Percentiles rank a stretch among this genome's conserved stretches.
phyloP scores from a whole-genome alignment of 2,113 vertebrate species.

The Globicephala melas region DNA sequence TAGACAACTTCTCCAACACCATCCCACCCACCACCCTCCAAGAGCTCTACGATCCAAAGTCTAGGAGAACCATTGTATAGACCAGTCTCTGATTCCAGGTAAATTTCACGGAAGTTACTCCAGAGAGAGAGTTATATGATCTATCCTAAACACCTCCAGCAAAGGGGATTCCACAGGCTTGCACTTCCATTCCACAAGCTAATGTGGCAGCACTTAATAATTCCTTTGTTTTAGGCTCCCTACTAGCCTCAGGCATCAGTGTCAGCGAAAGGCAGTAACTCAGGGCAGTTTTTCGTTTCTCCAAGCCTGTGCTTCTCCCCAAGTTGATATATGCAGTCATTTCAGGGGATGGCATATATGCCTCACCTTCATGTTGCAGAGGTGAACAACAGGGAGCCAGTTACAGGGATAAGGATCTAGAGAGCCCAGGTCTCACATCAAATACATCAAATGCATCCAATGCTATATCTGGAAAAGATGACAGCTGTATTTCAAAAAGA shows the following conservation, averaged over 20 bases:
- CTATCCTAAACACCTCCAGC: background rate
- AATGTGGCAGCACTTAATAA: background rate
- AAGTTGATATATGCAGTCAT: background rate
- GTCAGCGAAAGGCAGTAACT: slow-evolving; percentile 13
- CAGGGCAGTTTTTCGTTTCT: background rate
- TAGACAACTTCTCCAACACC: background rate
- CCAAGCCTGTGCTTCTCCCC: background rate
- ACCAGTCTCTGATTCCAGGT: background rate
- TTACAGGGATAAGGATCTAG: background rate
- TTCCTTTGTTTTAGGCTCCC: background rate
- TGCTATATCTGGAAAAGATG: background rate
- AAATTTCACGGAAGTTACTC: background rate
- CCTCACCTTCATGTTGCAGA: background rate
- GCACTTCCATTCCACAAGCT: background rate
- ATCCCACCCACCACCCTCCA: background rate
- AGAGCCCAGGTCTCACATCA: background rate
- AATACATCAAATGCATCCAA: background rate
- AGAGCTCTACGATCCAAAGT: background rate
- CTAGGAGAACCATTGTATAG: background rate
- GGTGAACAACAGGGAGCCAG: background rate
- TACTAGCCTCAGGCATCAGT: background rate
- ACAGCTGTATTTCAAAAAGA: background rate
- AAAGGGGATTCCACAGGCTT: background rate
- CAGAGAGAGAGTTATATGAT: background rate
- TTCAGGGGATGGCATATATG: background rate